phyloP scores from a whole-genome alignment of 2,113 vertebrate genomes.

The Arizona elegans region DNA sequence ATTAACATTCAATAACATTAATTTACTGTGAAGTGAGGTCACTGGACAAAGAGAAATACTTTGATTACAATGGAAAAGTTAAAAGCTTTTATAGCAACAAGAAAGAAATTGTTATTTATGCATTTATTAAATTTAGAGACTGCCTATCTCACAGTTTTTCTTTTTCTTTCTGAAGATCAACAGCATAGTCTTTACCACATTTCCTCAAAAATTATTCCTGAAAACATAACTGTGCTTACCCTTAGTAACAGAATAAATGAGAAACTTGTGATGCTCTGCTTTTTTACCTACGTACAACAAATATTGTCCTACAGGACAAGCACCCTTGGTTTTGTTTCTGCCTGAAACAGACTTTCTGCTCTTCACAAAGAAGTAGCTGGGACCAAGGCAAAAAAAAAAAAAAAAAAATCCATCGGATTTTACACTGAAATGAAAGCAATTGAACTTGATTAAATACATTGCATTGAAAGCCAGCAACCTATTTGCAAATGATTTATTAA shows the following conservation, averaged over 20 bases:
- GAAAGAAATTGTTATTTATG: neutral
- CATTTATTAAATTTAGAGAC: neutral
- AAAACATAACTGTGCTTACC: neutral
- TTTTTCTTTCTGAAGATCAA: neutral
- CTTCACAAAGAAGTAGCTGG: neutral
- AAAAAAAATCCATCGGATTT: neutral
- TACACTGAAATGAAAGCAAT: neutral
- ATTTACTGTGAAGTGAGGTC: neutral
- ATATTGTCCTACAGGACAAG: neutral
- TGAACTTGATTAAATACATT: neutral
- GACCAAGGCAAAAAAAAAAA: neutral
- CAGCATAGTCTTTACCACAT: neutral
- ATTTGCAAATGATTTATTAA: neutral
- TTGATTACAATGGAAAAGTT: neutral
- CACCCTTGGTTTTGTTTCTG: neutral
- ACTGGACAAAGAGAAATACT: neutral
- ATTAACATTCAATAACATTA: neutral
- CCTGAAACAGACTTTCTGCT: neutral
- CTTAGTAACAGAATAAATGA: neutral
- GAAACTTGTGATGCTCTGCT: neutral
- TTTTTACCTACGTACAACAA: neutral
- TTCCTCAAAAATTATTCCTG: neutral
- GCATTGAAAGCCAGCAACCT: neutral
- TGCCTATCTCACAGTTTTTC: neutral
- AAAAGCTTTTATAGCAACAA: neutral